Conservation (phyloP, 2,888 invertebrate genomes). For the Prosapia bicincta region DNA sequence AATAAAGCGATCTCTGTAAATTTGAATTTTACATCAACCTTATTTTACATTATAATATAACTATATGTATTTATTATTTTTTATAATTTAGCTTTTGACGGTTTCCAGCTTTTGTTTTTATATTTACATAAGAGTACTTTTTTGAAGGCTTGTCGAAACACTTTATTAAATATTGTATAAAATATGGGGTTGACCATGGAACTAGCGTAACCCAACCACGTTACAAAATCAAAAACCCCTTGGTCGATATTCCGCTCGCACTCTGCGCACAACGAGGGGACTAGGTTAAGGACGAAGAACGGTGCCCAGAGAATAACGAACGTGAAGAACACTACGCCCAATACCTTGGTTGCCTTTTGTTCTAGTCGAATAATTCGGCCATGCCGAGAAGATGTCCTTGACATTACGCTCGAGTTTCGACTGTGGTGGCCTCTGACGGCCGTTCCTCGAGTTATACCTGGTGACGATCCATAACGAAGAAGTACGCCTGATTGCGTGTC, state of each 20-base stretch:
- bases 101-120: slow-evolving; percentile 38
- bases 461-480: slow-evolving; percentile 33
- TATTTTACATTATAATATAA: neutral
- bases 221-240: slow-evolving; percentile 81
- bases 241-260: slow-evolving; percentile 72
- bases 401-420: slow-evolving; percentile 73
- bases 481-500: slow-evolving; percentile 22
- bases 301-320: slow-evolving; percentile 96
- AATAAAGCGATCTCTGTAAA: neutral
- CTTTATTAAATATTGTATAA: slow-evolving; percentile 93
- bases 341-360: slow-evolving; percentile 94
- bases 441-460: slow-evolving; percentile 25
- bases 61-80: neutral
- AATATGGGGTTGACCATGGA: slow-evolving; percentile 95
- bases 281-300: slow-evolving; percentile 85
- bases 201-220: slow-evolving; percentile 92
- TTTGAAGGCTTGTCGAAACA: slow-evolving; percentile 87
- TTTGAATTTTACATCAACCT: neutral
- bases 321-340: slow-evolving; percentile 92
- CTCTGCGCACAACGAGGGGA: slow-evolving; percentile 77
- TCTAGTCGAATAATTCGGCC: slow-evolving; percentile 83
- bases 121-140: slow-evolving; percentile 79
- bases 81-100: slow-evolving; percentile 27
- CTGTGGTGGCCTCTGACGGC: slow-evolving; percentile 65
- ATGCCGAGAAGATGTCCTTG: slow-evolving; percentile 59